Evolutionary conservation across 2,888 invertebrate species (phyloP).

Genomic region (Stenodera caucasica): DNA sequence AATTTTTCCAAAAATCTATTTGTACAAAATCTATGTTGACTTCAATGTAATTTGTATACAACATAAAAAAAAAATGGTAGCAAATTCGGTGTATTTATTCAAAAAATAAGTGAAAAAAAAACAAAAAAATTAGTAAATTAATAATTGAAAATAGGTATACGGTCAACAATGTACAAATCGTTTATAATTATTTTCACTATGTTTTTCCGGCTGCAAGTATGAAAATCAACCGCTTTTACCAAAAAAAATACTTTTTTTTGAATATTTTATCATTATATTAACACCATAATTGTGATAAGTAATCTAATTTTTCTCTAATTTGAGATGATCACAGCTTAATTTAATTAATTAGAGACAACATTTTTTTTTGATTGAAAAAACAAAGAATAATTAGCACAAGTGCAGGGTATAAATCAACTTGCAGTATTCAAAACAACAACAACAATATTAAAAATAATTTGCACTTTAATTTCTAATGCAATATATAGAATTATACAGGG

Average conservation of each 20-base stretch:
- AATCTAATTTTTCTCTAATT: conserved; percentile 6
- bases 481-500: not conserved
- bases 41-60: conserved; percentile 29
- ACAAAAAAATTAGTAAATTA: conserved; percentile 44
- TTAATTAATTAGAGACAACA: too few species aligned
- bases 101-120: conserved; percentile 30
- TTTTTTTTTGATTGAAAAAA: too few species aligned
- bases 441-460: not conserved
- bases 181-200: conserved; percentile 21
- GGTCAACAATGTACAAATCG: conserved; percentile 55
- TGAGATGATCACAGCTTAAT: not conserved
- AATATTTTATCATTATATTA: not conserved
- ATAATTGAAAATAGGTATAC: conserved; percentile 53
- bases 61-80: conserved; percentile 31
- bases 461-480: not conserved
- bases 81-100: conserved; percentile 34
- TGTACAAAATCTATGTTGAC: conserved; percentile 48
- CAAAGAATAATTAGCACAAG: not conserved
- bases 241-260: conserved; percentile 17
- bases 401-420: conserved; percentile 1
- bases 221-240: conserved; percentile 35
- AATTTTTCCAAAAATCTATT: conserved; percentile 34
- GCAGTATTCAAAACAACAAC: not conserved
- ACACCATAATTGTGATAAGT: conserved; percentile 13
- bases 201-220: conserved; percentile 40